A percentile compares a stretch with the other conserved stretches of the same genome.
phyloP scores from a whole-genome alignment of 2,797 vertebrate genomes.

The Loriculus beryllinus region DNA sequence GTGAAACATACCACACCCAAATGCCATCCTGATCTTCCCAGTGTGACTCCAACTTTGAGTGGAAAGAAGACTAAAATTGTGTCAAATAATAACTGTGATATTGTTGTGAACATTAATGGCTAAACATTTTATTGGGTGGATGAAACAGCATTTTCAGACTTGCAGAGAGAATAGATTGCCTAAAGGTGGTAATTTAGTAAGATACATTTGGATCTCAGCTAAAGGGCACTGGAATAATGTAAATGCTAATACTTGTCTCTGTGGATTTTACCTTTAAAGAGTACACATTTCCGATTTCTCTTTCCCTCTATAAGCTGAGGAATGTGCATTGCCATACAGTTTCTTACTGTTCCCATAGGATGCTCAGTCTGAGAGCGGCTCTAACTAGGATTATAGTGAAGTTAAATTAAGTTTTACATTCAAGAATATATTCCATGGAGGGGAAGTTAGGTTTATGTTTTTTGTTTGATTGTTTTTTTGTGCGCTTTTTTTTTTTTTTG shows the following conservation, averaged over 20 bases:
- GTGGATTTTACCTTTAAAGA: conserved; percentile 37
- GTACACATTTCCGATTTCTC: not conserved
- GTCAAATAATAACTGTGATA: not conserved
- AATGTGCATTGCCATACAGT: not conserved
- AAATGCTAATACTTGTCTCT: not conserved
- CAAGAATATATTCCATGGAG: not conserved
- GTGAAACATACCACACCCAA: not conserved
- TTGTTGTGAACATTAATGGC: not conserved
- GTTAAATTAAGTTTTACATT: not conserved
- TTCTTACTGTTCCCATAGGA: not conserved
- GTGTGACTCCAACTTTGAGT: not conserved
- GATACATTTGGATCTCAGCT: not conserved
- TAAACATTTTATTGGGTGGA: not conserved
- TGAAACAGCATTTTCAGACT: not conserved
- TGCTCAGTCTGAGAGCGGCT: not conserved
- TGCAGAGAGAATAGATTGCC: not conserved
- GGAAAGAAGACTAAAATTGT: not conserved
- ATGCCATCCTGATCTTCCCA: not conserved
- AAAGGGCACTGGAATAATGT: conserved; percentile 16
- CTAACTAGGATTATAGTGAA: not conserved
- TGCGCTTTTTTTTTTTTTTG: not conserved
- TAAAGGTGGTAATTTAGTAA: not conserved
- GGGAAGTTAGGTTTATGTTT: not conserved
- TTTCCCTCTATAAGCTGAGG: not conserved
- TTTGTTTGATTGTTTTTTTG: not conserved